phyloP scores from a whole-genome alignment of 2,113 vertebrate genomes.

The Gallinago undulata region DNA sequence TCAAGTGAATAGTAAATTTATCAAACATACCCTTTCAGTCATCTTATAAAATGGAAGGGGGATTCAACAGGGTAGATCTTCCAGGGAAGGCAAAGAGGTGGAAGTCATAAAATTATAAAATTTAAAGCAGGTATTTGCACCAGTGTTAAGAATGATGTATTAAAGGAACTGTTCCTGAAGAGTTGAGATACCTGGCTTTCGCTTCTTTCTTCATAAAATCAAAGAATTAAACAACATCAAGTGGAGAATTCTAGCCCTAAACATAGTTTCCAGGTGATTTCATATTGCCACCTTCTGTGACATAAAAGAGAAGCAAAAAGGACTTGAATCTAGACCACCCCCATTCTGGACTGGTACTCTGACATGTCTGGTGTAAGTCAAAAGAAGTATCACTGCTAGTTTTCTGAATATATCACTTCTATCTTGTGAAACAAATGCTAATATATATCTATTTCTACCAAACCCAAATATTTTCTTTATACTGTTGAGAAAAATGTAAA shows the following conservation, averaged over 20 bases:
- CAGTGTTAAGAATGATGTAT: background rate
- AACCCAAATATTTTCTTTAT: background rate
- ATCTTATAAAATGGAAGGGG: background rate
- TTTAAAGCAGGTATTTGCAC: background rate
- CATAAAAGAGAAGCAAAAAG: background rate
- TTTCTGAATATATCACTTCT: background rate
- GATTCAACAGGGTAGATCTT: background rate
- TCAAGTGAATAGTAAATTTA: background rate
- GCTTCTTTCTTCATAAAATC: background rate
- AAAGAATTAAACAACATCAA: background rate
- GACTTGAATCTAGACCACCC: background rate
- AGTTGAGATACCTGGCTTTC: background rate
- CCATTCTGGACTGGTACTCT: background rate
- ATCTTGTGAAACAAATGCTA: background rate
- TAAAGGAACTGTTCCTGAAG: background rate
- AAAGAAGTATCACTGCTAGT: background rate
- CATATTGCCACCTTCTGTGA: background rate
- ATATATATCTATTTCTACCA: background rate
- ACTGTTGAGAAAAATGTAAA: background rate
- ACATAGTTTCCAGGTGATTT: background rate
- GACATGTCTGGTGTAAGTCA: background rate
- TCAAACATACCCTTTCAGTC: background rate
- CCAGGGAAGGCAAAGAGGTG: background rate
- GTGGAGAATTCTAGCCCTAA: background rate
- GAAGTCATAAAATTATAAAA: background rate